phyloP scores from a whole-genome alignment of 2,797 vertebrate genomes.

The Hipposideros larvatus region DNA sequence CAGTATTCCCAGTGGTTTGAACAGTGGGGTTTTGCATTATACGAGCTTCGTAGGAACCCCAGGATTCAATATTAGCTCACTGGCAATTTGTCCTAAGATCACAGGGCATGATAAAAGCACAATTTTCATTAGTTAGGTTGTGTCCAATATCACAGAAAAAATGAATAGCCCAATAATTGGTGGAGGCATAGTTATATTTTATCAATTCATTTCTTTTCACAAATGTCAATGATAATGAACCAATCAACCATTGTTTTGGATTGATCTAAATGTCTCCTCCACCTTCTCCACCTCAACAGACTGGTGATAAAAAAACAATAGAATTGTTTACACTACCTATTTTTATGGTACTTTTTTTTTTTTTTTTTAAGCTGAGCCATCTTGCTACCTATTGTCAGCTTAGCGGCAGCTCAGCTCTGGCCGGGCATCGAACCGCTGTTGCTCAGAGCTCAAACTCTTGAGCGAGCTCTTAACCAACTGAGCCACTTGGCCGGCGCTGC shows the following conservation, averaged over 20 bases:
- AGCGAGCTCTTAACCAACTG: too few species aligned
- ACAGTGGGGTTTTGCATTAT: not conserved
- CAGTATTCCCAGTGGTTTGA: not conserved
- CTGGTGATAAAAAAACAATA: not conserved
- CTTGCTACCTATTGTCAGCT: too few species aligned
- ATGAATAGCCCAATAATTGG: not conserved
- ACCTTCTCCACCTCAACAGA: not conserved
- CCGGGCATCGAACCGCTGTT: too few species aligned
- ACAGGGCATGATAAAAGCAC: not conserved
- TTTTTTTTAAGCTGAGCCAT: too few species aligned
- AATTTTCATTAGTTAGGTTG: not conserved
- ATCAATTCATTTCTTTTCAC: constrained; percentile 16
- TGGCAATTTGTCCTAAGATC: constrained; percentile 32
- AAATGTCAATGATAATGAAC: not conserved
- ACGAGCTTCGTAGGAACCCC: not conserved
- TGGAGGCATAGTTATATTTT: not conserved
- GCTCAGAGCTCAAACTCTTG: too few species aligned
- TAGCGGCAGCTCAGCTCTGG: too few species aligned
- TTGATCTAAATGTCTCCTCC: not conserved
- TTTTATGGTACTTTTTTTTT: not conserved
- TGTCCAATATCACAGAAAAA: not conserved
- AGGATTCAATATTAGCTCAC: constrained; percentile 53
- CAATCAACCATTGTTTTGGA: not conserved
- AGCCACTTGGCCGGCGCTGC: not conserved
- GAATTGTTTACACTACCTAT: not conserved